These are phyloP conservation scores for Urechis unicinctus DNA, from an alignment of 2,888 invertebrate species.

Conservation along the genomic window DNA sequence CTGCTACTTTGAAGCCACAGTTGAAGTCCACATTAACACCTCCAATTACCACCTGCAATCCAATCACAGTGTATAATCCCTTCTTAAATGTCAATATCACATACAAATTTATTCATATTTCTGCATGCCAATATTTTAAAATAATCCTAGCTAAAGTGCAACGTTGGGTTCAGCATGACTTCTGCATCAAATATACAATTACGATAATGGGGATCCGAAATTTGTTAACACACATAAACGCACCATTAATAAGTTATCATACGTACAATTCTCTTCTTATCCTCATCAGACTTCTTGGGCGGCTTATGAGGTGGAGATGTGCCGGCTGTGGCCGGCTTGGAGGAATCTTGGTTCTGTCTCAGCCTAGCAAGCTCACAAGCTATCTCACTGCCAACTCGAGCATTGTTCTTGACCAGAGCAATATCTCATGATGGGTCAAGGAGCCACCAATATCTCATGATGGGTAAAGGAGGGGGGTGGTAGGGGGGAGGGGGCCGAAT, in stretches of 20 bases:
- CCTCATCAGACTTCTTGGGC: no score
- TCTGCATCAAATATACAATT: not conserved
- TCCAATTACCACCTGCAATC: constrained; percentile 38
- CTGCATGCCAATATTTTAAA: no score
- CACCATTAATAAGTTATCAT: no score
- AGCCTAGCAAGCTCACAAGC: not conserved
- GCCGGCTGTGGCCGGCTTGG: no score
- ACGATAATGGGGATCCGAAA: not conserved
- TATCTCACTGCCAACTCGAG: not conserved
- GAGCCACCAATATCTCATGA: not conserved
- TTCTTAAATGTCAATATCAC: no score
- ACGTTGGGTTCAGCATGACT: no score
- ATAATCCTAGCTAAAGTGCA: no score
- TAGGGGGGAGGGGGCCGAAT: no score
- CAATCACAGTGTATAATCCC: not conserved
- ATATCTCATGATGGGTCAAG: not conserved
- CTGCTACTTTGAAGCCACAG: constrained; percentile 9
- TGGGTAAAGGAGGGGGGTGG: not conserved
- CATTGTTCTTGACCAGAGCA: not conserved
- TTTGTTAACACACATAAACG: no score
- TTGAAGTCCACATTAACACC: constrained; percentile 40
- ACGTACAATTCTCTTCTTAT: no score
- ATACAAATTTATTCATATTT: no score
- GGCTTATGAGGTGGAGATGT: not conserved
- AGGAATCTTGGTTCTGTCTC: not conserved